Evolutionary conservation across 2,113 vertebrate genomes (phyloP).

Genomic region (Cochlearius cochlearius): DNA sequence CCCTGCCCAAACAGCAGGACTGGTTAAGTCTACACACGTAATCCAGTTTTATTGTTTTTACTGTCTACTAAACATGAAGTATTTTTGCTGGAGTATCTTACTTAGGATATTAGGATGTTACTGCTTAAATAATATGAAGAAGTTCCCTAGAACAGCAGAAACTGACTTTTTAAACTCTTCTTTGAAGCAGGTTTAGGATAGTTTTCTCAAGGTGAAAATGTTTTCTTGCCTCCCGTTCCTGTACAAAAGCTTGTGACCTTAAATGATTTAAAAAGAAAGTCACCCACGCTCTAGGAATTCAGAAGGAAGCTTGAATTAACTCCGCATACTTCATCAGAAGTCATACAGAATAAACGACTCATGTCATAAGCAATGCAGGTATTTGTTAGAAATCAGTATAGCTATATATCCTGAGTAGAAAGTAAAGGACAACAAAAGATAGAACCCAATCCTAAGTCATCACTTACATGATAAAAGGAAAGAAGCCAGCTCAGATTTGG

Average conservation of each 20-base stretch:
- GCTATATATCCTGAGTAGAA: background rate
- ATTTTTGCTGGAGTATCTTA: background rate
- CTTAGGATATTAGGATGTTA: background rate
- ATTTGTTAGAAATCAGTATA: background rate
- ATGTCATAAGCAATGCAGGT: background rate
- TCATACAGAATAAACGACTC: background rate
- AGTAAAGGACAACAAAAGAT: background rate
- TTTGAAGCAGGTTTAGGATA: background rate
- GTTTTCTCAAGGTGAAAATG: background rate
- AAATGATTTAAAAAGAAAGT: background rate
- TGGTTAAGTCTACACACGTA: slow-evolving; percentile 8
- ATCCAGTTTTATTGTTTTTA: slow-evolving; percentile 1
- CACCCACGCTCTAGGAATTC: background rate
- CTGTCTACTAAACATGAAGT: background rate
- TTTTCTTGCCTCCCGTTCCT: background rate
- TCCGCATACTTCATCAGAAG: background rate
- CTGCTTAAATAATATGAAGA: background rate
- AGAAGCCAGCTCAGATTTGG: background rate
- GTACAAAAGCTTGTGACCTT: background rate
- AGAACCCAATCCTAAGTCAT: background rate
- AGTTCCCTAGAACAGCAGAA: background rate
- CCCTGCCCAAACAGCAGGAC: slow-evolving; percentile 37
- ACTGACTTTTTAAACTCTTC: background rate
- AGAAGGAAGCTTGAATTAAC: background rate
- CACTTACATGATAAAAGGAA: background rate